Conservation (phyloP, 2,113 vertebrate species). For the Clarias gariepinus region DNA sequence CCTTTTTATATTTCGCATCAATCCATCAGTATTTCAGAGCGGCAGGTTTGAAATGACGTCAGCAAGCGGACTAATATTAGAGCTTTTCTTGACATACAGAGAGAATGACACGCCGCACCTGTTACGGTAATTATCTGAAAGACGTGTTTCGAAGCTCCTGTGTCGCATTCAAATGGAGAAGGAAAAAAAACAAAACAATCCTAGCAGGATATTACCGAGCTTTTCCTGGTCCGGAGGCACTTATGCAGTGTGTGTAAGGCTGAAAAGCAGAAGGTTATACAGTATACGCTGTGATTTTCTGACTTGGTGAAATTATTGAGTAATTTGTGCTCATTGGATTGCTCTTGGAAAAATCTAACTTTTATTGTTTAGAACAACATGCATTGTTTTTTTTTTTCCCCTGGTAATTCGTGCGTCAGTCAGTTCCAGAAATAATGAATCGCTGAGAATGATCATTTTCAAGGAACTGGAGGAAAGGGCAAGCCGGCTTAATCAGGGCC, state of each 20-base stretch:
- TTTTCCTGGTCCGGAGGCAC: background rate
- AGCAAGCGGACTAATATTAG: background rate
- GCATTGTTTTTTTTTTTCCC: background rate
- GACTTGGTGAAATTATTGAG: background rate
- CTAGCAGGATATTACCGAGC: background rate
- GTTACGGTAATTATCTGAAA: constrained; percentile 7
- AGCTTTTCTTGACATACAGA: background rate
- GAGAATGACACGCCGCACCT: constrained; percentile 25
- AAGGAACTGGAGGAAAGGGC: background rate
- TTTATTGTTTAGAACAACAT: background rate
- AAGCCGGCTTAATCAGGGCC: background rate
- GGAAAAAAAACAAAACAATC: background rate
- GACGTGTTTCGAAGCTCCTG: background rate
- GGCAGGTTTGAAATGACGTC: background rate
- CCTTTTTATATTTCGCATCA: background rate
- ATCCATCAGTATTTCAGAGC: background rate
- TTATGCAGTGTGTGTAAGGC: background rate
- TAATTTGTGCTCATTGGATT: background rate
- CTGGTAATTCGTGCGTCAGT: background rate
- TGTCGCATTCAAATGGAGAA: background rate
- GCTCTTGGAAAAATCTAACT: background rate
- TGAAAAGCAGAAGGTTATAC: background rate
- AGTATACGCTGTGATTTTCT: background rate
- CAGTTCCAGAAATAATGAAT: background rate
- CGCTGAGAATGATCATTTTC: background rate